These are phyloP conservation scores for Eretmochelys imbricata DNA, from an alignment of 2,113 vertebrate species.

Conservation along the genomic window DNA sequence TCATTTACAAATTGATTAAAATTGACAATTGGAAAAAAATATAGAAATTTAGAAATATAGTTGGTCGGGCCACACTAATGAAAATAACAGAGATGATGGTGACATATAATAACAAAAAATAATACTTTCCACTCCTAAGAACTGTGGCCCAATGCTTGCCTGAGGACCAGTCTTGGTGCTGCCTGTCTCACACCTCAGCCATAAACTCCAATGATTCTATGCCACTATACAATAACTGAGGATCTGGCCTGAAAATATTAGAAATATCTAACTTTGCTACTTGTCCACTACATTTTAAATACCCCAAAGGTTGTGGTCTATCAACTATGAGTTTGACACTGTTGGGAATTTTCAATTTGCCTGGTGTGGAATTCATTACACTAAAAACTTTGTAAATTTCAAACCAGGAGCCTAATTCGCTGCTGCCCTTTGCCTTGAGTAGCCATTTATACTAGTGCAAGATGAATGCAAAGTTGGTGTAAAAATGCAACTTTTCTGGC, in stretches of 20 bases:
- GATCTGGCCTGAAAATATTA: background rate
- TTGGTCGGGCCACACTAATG: background rate
- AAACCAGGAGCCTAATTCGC: background rate
- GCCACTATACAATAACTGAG: background rate
- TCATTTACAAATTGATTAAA: background rate
- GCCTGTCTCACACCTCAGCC: background rate
- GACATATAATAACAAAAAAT: background rate
- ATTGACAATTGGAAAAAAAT: background rate
- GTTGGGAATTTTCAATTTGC: background rate
- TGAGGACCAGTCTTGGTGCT: background rate
- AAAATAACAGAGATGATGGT: background rate
- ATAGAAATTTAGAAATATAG: too few species aligned
- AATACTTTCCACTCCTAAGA: background rate
- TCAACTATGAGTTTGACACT: background rate
- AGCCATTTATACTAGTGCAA: background rate
- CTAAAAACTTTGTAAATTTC: background rate
- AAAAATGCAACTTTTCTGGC: background rate
- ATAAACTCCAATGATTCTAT: background rate
- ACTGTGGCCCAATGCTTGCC: background rate
- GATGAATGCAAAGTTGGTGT: background rate
- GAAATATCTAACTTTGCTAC: background rate
- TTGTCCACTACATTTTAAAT: background rate
- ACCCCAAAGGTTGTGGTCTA: background rate
- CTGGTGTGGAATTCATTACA: background rate
- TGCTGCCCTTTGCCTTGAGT: background rate